Base-by-base conservation (phyloP, 2,113 vertebrate genomes). In the Anolis carolinensis region DNA sequence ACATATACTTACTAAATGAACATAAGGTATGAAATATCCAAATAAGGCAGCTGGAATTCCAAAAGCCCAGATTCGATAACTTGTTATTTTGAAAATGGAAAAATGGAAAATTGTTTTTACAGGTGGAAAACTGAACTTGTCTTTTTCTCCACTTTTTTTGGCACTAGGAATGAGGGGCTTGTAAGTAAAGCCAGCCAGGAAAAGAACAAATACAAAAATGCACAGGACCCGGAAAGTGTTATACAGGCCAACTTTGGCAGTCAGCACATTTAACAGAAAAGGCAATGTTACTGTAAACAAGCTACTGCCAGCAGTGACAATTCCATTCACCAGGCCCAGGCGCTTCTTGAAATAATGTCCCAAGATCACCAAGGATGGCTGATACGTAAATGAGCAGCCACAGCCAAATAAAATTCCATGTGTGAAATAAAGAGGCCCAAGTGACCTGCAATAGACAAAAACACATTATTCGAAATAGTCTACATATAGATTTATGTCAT, bases 341-440 rank as follows among this genome's bases (percentile, higher is more conserved):
- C 98, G 98, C 87, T 97, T 98, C 96, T 98, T 99, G 94, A 99
- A 99, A 82, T 99, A 99, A 91, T 99, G 98, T 80, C 98, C 99
- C 2, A 99, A 95, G 83, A 99, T 98, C 86, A 99, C 99, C 92
- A 99, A 90, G 44, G 98, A 99, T 0, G 99, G 99, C 95, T 99
- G 99, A 95, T 99, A 99, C 0, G 98, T 96, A 77, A 99, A 99
- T 0, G 98, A 99, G 94, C 98, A 99, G 88, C 99, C 99, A 1
- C 98, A 98, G 87, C 98, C 98, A 88, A 99, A 99, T 88, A 99
- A 88, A 7, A 99, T 92, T 52, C 98, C 98, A 0, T 99, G 99
- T n/a, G 99, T 99, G 92, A 99, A 97, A 90, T 99, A 99, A 36
- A 99, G 91, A 77, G 96, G 96, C 14, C 96, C 98, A 36, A 99